Percentiles rank a stretch among this genome's conserved stretches.
Conservation (phyloP, 2,888 invertebrate genomes). For the Periphyllus acericola region DNA sequence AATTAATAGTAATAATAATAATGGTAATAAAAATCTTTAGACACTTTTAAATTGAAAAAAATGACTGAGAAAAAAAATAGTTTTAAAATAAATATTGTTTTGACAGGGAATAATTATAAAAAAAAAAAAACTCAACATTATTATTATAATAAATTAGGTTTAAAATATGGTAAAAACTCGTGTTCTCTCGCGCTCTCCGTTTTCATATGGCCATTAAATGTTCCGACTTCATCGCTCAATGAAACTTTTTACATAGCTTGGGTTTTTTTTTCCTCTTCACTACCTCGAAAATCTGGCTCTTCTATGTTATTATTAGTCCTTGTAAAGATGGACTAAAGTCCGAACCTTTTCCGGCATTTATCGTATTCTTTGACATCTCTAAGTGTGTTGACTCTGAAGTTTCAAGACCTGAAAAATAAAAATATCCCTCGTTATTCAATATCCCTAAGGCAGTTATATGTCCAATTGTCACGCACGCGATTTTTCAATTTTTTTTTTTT, state of each 20-base stretch:
- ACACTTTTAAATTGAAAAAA: constrained; percentile 46
- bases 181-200: background rate
- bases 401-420: background rate
- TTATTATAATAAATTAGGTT: constrained; percentile 46
- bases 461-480: background rate
- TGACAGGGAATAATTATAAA: constrained; percentile 32
- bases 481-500: background rate
- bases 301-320: background rate
- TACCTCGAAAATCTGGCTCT: background rate
- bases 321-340: background rate
- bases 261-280: background rate
- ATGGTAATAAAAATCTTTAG: constrained; percentile 34
- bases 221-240: background rate
- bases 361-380: constrained; percentile 3
- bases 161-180: background rate
- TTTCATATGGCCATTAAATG: background rate
- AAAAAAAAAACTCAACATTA: background rate
- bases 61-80: constrained; percentile 35
- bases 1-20: constrained; percentile 30
- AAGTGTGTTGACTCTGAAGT: background rate
- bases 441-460: background rate
- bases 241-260: background rate
- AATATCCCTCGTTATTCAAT: background rate
- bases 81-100: constrained; percentile 50
- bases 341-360: background rate